Evolutionary conservation across 2,113 vertebrate genomes (phyloP).

Genomic region (Plotosus lineatus): DNA sequence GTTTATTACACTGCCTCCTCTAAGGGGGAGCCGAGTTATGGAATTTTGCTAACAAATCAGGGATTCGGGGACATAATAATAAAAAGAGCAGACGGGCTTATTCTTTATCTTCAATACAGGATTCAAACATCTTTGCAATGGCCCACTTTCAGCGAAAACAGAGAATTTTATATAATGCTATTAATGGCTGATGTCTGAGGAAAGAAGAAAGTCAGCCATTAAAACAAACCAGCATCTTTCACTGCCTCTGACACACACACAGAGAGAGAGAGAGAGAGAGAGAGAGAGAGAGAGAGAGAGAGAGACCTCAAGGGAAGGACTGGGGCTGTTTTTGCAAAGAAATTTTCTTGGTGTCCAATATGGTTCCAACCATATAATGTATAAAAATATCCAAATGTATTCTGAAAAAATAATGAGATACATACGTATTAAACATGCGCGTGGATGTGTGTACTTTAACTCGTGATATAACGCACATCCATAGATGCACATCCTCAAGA

Average conservation of each 20-base stretch:
- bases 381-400: too few relatives aligned
- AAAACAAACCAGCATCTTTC: conserved; percentile 4
- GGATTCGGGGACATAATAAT: background rate
- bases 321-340: too few relatives aligned
- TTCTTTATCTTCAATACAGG: background rate
- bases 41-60: conserved; percentile 22
- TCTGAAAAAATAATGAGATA: too few relatives aligned
- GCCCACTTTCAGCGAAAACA: conserved; percentile 18
- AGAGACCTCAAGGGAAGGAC: background rate
- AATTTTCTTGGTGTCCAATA: too few relatives aligned
- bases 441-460: background rate
- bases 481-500: background rate
- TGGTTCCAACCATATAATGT: too few relatives aligned
- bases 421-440: too few relatives aligned
- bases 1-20: background rate
- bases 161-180: conserved; percentile 33
- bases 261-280: too few relatives aligned
- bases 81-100: background rate
- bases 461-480: background rate
- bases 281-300: too few relatives aligned
- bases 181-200: conserved; percentile 20
- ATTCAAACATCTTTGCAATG: conserved; percentile 6
- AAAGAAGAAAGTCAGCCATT: conserved; percentile 11
- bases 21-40: background rate
- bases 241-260: background rate